Evolutionary conservation across 2,888 invertebrate species (phyloP).

Genomic region (Drosophila koepferae): DNA sequence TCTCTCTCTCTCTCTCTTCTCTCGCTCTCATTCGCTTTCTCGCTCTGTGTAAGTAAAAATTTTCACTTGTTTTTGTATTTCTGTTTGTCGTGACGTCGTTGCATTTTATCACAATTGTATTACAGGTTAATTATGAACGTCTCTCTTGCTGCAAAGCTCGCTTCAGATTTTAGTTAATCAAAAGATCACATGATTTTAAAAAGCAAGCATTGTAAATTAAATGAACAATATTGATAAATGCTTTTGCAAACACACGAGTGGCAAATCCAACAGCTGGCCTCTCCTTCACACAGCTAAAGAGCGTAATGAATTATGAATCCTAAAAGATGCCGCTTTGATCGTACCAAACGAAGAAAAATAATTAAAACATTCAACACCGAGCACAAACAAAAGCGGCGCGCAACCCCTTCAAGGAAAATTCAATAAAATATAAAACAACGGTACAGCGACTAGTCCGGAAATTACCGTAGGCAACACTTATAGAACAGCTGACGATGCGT

Average conservation of each 20-base stretch:
- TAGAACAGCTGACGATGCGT: constrained; percentile 79
- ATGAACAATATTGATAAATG: constrained; percentile 40
- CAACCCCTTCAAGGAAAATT: constrained; percentile 63
- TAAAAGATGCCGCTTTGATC: constrained; percentile 16
- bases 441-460: constrained; percentile 52
- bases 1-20: not conserved
- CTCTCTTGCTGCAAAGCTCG: constrained; percentile 8
- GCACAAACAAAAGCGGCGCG: constrained; percentile 20
- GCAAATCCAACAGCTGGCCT: constrained; percentile 11
- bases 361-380: constrained; percentile 7
- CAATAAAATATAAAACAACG: constrained; percentile 76
- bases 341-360: constrained; percentile 5
- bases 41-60: constrained; percentile 25
- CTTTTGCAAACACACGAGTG: constrained; percentile 33
- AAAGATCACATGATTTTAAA: constrained; percentile 51
- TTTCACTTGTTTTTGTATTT: constrained; percentile 41
- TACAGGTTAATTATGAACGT: constrained; percentile 10
- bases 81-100: constrained; percentile 35
- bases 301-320: not conserved
- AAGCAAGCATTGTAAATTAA: constrained; percentile 4
- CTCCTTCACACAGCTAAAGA: not conserved
- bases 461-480: constrained; percentile 60
- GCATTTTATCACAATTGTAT: constrained; percentile 43
- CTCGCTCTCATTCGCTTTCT: constrained; percentile 11
- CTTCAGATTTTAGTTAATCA: constrained; percentile 27